Percentiles rank a stretch among this genome's conserved stretches.
phyloP scores from a whole-genome alignment of 2,113 vertebrate species.

The Osmerus mordax region DNA sequence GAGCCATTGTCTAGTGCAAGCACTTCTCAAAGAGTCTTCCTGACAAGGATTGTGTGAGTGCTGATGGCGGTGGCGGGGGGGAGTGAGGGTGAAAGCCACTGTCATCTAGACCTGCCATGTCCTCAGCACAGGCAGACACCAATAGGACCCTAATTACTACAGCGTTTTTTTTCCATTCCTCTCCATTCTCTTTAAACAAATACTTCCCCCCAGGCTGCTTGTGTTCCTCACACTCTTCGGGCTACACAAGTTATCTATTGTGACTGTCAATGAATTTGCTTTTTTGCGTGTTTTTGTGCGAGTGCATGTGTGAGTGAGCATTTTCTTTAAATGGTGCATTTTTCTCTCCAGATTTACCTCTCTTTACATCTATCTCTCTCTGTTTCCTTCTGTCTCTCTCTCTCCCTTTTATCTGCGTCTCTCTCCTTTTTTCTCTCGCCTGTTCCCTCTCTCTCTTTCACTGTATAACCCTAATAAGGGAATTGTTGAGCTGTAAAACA shows the following conservation, averaged over 20 bases:
- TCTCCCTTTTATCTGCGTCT: slow-evolving; percentile 37
- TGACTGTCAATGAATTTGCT: slow-evolving; percentile 50
- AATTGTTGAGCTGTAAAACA: background rate
- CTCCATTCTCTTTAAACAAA: slow-evolving; percentile 82
- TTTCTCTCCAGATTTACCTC: slow-evolving; percentile 9
- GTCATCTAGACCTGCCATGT: slow-evolving; percentile 91
- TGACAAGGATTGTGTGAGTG: slow-evolving; percentile 93
- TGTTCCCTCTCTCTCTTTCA: background rate
- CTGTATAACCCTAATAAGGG: background rate
- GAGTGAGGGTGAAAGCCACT: slow-evolving; percentile 91
- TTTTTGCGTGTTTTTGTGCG: slow-evolving; percentile 39
- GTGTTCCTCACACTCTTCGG: slow-evolving; percentile 79
- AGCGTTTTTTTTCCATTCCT: slow-evolving; percentile 69
- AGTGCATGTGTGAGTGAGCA: slow-evolving; percentile 37
- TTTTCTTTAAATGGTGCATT: slow-evolving; percentile 37
- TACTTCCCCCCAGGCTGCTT: slow-evolving; percentile 77
- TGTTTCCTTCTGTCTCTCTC: slow-evolving; percentile 34
- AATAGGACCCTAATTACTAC: slow-evolving; percentile 91
- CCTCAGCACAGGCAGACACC: slow-evolving; percentile 78
- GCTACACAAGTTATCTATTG: slow-evolving; percentile 56
- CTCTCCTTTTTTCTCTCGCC: background rate
- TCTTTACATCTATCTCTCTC: background rate
- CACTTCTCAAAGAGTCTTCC: slow-evolving; percentile 93
- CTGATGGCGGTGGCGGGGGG: slow-evolving; percentile 88
- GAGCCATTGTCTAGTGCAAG: slow-evolving; percentile 91